Percentiles rank a stretch among this genome's conserved stretches.
phyloP scores from a whole-genome alignment of 2,888 invertebrate species.

The Nysson spinosus region DNA sequence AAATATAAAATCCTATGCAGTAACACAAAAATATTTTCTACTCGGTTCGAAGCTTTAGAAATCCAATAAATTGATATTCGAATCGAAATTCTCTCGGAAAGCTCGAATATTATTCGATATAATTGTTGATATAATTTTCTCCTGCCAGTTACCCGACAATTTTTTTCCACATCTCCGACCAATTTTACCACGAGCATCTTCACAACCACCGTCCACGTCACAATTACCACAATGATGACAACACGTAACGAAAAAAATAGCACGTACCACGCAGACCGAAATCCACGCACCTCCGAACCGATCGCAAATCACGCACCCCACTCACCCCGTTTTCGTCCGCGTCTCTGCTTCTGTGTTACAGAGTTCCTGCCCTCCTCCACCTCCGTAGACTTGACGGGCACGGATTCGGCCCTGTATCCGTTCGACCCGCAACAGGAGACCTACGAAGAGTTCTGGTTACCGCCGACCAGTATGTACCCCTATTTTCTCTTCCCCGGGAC shows the following conservation, averaged over 20 bases:
- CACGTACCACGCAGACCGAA: conserved; percentile 43
- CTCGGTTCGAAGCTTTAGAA: no score
- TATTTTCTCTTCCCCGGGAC: conserved; percentile 82
- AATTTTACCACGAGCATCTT: conserved; percentile 6
- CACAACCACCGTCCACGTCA: conserved; percentile 1
- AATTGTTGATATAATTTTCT: no score
- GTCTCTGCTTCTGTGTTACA: conserved; percentile 80
- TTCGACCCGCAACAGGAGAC: conserved; percentile 79
- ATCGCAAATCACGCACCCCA: conserved; percentile 57
- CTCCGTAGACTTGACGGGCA: conserved; percentile 79
- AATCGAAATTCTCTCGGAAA: no score
- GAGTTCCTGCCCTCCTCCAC: conserved; percentile 79
- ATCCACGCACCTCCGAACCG: conserved; percentile 51
- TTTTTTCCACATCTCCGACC: no score
- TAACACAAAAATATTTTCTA: no score
- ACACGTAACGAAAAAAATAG: conserved; percentile 14
- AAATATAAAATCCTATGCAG: no score
- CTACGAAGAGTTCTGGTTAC: conserved; percentile 80
- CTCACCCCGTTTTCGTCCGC: conserved; percentile 71
- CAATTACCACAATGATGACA: conserved; percentile 21
- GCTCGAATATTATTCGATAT: no score
- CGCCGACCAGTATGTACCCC: conserved; percentile 80
- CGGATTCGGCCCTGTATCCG: conserved; percentile 80
- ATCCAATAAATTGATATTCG: no score
- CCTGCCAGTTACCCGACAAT: no score